phyloP scores from a whole-genome alignment of 2,113 vertebrate species.

The Nymphicus hollandicus region DNA sequence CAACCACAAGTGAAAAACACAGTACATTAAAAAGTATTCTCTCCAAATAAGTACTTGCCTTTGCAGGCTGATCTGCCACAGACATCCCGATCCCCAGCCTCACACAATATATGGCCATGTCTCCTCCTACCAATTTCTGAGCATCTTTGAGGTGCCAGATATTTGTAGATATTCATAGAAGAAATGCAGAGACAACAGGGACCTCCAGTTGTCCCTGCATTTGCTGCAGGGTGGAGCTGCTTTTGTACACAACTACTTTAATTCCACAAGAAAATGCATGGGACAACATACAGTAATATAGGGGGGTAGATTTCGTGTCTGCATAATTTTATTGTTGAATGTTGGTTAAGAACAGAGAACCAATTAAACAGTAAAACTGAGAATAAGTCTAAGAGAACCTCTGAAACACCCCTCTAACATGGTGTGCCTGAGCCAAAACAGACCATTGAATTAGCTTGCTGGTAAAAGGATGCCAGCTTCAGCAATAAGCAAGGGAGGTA shows the following conservation, averaged over 20 bases:
- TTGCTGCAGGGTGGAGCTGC: background rate
- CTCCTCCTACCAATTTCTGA: background rate
- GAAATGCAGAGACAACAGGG: background rate
- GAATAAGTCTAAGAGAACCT: background rate
- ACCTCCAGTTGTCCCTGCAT: background rate
- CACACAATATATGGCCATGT: background rate
- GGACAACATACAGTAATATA: background rate
- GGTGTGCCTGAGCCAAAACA: background rate
- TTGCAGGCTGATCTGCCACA: background rate
- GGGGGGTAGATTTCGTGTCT: background rate
- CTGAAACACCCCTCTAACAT: background rate
- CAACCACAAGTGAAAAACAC: background rate
- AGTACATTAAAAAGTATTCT: background rate
- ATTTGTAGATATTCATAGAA: background rate
- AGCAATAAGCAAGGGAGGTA: background rate
- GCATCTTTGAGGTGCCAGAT: background rate
- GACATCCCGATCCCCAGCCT: background rate
- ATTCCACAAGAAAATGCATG: background rate
- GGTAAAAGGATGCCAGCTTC: background rate
- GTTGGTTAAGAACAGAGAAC: background rate
- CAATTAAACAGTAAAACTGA: background rate
- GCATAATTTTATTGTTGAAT: background rate
- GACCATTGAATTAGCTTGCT: background rate
- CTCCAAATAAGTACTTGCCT: background rate
- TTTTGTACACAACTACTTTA: background rate